A percentile compares a stretch with the other conserved stretches of the same genome.
Evolutionary conservation across 1,140 invertebrate species (phyloP).

Genomic region (Lucilia cuprina): DNA sequence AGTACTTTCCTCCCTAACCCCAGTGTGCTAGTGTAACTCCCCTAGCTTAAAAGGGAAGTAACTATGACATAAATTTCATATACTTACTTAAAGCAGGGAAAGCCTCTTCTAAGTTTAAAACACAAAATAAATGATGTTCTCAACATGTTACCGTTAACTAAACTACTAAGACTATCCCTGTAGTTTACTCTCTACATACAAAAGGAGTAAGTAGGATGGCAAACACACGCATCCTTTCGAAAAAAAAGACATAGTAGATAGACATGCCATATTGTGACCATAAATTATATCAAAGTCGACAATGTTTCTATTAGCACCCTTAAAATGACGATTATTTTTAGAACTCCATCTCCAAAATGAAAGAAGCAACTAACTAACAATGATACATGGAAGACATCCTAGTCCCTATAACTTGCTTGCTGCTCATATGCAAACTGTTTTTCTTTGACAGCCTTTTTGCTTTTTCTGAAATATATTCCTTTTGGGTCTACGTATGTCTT

Average conservation of each 20-base stretch:
- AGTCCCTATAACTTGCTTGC: background rate
- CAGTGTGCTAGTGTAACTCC: background rate
- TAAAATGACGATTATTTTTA: conserved; percentile 10
- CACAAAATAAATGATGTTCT: background rate
- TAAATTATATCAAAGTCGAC: conserved; percentile 33
- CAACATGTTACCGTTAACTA: conserved; percentile 10
- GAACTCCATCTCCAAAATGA: background rate
- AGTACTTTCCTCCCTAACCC: background rate
- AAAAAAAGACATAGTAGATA: background rate
- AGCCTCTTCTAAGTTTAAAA: background rate
- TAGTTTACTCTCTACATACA: background rate
- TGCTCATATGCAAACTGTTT: background rate
- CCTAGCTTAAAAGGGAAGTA: background rate
- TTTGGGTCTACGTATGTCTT: background rate
- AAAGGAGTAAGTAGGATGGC: background rate
- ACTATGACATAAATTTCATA: background rate
- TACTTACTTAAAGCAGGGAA: background rate
- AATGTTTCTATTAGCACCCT: conserved; percentile 33
- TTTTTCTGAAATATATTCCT: background rate
- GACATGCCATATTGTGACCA: conserved; percentile 7
- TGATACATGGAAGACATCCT: background rate
- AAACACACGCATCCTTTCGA: background rate
- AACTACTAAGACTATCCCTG: background rate
- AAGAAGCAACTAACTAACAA: background rate
- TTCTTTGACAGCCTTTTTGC: background rate